A percentile compares a stretch with the other conserved stretches of the same genome.
phyloP scores from a whole-genome alignment of 1,140 invertebrate genomes.

The Orchestia grillus region DNA sequence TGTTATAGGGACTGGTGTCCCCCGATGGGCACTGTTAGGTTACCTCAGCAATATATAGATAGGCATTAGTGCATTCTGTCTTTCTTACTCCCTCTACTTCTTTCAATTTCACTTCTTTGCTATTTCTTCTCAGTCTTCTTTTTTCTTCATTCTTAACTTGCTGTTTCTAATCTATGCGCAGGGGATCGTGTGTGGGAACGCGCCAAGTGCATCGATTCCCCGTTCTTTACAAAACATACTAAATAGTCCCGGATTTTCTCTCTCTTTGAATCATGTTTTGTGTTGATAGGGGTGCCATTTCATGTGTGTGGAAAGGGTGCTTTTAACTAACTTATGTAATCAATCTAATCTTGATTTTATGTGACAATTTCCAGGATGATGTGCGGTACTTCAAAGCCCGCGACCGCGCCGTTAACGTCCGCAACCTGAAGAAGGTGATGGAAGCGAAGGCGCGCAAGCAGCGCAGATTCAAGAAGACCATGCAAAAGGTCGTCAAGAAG shows the following conservation, averaged over 20 bases:
- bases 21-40: no score
- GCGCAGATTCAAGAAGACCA: conserved; percentile 84
- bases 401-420: conserved; percentile 89
- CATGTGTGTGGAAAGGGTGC: no score
- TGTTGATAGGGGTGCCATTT: no score
- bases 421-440: conserved; percentile 97
- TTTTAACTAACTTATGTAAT: neutral
- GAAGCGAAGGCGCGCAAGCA: conserved; percentile 99
- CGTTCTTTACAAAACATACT: neutral
- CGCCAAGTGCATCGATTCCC: neutral
- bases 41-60: no score
- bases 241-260: neutral
- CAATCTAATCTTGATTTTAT: neutral
- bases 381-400: conserved; percentile 74
- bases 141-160: no score
- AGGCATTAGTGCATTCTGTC: no score
- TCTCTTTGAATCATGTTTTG: neutral
- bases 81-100: no score
- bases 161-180: no score
- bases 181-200: neutral
- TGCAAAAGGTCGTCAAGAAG: conserved; percentile 96
- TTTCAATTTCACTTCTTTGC: neutral
- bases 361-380: conserved; percentile 73
- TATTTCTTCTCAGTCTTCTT: neutral
- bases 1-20: no score